Base-by-base conservation (phyloP, 1,140 invertebrate species). In the Drosophila jambulina region DNA sequence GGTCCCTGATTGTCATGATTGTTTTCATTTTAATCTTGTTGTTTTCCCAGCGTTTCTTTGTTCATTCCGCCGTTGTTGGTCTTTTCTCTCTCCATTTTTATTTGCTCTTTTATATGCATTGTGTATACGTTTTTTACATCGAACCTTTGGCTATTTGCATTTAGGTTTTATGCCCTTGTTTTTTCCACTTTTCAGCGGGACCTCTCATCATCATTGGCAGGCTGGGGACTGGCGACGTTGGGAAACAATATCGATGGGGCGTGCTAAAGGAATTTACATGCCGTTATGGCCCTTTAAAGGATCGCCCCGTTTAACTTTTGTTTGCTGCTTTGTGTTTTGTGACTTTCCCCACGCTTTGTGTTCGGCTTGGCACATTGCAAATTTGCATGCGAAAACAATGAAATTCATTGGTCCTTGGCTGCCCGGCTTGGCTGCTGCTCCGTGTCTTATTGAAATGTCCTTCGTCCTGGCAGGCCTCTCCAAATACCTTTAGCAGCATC, bases 1-100 rank as follows among this genome's bases (percentile, higher is more conserved):
- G 88, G 88, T 85, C 86, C 67, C 81, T 91, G 83, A 91, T 91
- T 87, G 87, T 91, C 88, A 85, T 91, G 88, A 91, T 91, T 91
- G 83, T 91, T 91, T 91, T 91, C 83, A 84, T 91, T 91, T 91
- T 91, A 91, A 91, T 91, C 84, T 79, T 82, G 80, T 90, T 90
- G 75, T 74, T 82, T 57, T 77, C 46, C 51, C 58, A 56, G 36
- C 67, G 57, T 57, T 59, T 74, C 49, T 78, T 70, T 57, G 59
- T 64, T 63, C 60, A 64, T 59, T 62, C 43, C 64, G 32, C 61
- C 51, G 45, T 43, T 46, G 62, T 54, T 64, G 46, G 42, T 46
- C 45, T 40, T 49, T 29, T 36, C 68, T 61, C 54, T 54, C 25
- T 59, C 34, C 61, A 56, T 58, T 70, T 62, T 62, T 68, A 75